Conservation (phyloP, 2,888 invertebrate species). For the Phyllotreta cruciferae region DNA sequence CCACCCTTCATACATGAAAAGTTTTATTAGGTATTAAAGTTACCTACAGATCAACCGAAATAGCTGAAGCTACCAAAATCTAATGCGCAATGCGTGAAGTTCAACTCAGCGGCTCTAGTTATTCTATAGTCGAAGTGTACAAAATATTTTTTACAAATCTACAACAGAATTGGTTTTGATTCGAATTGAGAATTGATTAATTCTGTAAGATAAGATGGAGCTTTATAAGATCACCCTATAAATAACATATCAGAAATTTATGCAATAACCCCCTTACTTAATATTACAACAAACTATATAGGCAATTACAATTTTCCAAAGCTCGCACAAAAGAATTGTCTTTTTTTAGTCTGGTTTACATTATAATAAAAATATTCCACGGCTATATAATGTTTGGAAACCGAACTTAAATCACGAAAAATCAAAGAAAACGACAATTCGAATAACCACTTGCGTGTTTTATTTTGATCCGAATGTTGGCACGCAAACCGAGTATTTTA, state of each 20-base stretch:
- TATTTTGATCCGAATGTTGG: slow-evolving; percentile 11
- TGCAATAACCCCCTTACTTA: too few species aligned
- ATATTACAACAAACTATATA: too few species aligned
- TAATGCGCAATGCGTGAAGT: too few species aligned
- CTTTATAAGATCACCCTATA: too few species aligned
- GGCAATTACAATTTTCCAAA: too few species aligned
- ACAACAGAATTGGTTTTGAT: background rate
- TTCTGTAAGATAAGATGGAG: too few species aligned
- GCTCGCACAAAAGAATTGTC: too few species aligned
- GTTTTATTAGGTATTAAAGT: too few species aligned
- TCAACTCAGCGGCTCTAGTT: too few species aligned
- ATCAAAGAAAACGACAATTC: slow-evolving; percentile 26
- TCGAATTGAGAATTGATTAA: background rate
- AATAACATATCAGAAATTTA: too few species aligned
- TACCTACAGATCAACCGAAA: background rate
- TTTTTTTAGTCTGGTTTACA: slow-evolving; percentile 1
- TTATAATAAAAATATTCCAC: slow-evolving; percentile 6
- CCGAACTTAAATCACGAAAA: slow-evolving; percentile 15
- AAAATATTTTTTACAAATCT: background rate
- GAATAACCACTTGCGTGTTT: slow-evolving; percentile 32
- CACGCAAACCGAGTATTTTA: slow-evolving; percentile 33
- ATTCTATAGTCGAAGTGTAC: too few species aligned
- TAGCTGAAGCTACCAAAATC: background rate
- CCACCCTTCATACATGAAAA: too few species aligned
- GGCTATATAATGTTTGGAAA: slow-evolving; percentile 2